Evolutionary conservation across 2,113 vertebrate genomes (phyloP).

Genomic region (Rafetus swinhoei): DNA sequence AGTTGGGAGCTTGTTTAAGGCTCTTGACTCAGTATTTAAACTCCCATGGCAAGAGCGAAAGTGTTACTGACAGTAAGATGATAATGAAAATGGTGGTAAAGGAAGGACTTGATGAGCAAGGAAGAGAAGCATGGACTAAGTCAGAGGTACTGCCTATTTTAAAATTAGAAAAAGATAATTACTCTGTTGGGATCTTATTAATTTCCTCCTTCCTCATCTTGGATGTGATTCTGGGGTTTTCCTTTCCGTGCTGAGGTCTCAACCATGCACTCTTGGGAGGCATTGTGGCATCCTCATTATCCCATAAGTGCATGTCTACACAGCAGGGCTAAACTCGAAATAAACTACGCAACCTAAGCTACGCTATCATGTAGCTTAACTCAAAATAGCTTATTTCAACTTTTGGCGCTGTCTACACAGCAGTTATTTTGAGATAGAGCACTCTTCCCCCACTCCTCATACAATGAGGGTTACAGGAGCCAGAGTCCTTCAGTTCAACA

Average conservation of each 20-base stretch:
- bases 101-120: neutral
- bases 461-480: too few species aligned
- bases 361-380: too few species aligned
- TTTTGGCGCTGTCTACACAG: too few species aligned
- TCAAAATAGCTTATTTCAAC: too few species aligned
- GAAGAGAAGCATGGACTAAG: accelerated
- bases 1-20: neutral
- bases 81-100: neutral
- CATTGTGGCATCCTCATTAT: neutral
- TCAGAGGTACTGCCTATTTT: neutral
- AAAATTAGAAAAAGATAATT: neutral
- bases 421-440: too few species aligned
- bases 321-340: too few species aligned
- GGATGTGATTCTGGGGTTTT: neutral
- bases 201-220: neutral
- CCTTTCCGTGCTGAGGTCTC: neutral
- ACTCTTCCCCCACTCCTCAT: too few species aligned
- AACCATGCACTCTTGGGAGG: neutral
- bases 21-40: neutral
- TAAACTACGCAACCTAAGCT: too few species aligned
- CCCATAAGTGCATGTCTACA: neutral
- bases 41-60: neutral
- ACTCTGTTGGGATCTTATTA: neutral
- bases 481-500: too few species aligned
- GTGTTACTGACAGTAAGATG: neutral